These are phyloP conservation scores for Eremobia ochroleuca DNA, from an alignment of 2,888 invertebrate genomes.

Conservation along the genomic window DNA sequence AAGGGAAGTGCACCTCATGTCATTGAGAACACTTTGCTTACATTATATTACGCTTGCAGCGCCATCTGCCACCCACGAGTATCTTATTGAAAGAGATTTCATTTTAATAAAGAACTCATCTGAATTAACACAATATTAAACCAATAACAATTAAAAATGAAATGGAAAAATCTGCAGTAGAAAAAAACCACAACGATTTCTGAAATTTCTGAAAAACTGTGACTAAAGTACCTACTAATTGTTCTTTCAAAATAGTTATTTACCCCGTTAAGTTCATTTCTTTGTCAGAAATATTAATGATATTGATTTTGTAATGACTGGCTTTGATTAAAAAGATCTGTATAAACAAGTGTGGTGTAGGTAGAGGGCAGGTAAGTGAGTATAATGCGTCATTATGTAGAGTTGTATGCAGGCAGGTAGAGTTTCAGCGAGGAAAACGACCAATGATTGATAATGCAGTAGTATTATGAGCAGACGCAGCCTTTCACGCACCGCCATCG, in stretches of 20 bases:
- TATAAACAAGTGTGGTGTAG: constrained; percentile 16
- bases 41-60: neutral
- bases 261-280: neutral
- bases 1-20: no score
- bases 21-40: no score
- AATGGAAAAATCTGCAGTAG: no score
- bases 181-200: neutral
- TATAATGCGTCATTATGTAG: constrained; percentile 45
- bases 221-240: neutral
- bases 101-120: neutral
- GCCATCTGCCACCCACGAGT: constrained; percentile 24
- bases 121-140: neutral
- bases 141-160: neutral
- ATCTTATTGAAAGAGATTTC: neutral
- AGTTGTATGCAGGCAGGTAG: constrained; percentile 51
- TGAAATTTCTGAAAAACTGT: neutral
- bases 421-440: constrained; percentile 58
- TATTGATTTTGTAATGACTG: constrained; percentile 22
- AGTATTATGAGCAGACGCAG: constrained; percentile 74
- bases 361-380: constrained; percentile 4
- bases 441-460: constrained; percentile 79
- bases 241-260: constrained; percentile 5
- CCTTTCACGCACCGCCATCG: constrained; percentile 57
- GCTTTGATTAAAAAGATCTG: constrained; percentile 15
- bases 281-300: neutral